Percentiles rank a stretch among this genome's conserved stretches.
Evolutionary conservation across 1,140 invertebrate genomes (phyloP).

Genomic region (Drosophila biarmipes): DNA sequence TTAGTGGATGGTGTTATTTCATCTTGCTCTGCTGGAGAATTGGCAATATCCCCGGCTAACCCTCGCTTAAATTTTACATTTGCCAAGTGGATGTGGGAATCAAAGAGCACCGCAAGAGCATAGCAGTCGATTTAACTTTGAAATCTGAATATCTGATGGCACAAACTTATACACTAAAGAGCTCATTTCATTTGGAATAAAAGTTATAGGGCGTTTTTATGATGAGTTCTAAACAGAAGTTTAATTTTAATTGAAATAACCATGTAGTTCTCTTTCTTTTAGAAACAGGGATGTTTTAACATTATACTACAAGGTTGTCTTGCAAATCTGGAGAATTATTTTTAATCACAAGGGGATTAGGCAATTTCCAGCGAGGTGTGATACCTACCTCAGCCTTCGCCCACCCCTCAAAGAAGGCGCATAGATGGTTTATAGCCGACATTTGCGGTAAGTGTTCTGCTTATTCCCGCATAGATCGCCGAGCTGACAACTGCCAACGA

Average conservation of each 20-base stretch:
- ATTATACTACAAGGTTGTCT: too few species aligned
- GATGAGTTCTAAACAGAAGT: too few species aligned
- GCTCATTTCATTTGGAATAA: too few species aligned
- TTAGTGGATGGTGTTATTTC: constrained; percentile 74
- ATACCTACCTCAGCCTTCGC: constrained; percentile 9
- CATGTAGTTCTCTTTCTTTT: too few species aligned
- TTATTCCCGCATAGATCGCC: constrained; percentile 23
- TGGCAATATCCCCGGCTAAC: not conserved
- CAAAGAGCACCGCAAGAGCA: not conserved
- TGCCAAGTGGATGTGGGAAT: constrained; percentile 15
- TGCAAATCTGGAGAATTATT: too few species aligned
- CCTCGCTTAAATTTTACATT: constrained; percentile 40
- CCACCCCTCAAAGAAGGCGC: not conserved
- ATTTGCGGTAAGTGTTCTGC: constrained; percentile 54
- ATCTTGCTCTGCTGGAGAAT: constrained; percentile 42
- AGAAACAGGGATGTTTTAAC: too few species aligned
- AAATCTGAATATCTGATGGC: not conserved
- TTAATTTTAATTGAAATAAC: too few species aligned
- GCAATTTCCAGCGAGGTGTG: too few species aligned
- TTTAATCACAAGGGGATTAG: too few species aligned
- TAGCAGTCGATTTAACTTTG: not conserved
- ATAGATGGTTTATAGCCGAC: constrained; percentile 3
- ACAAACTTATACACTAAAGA: not conserved
- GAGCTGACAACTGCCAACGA: constrained; percentile 59
- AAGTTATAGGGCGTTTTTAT: too few species aligned